Evolutionary conservation across 1,140 invertebrate species (phyloP).

Genomic region (Neuroterus valhalla): DNA sequence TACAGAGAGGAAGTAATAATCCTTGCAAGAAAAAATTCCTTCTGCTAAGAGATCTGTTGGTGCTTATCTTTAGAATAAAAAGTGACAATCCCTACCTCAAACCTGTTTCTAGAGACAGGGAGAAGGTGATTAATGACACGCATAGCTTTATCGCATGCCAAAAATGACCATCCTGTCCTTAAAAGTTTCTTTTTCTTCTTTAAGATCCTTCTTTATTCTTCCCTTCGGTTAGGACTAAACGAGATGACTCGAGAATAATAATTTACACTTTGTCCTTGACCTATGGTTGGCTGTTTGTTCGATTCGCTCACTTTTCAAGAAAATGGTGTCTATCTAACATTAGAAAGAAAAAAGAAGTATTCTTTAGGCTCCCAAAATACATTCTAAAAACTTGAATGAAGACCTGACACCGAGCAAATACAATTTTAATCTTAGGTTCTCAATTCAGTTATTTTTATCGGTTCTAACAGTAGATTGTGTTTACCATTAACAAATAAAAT

Average conservation of each 20-base stretch:
- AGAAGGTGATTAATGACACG: conserved; percentile 21
- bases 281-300: not conserved
- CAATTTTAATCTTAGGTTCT: too few relatives aligned
- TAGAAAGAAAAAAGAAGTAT: too few relatives aligned
- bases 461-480: too few relatives aligned
- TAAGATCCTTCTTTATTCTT: not conserved
- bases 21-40: not conserved
- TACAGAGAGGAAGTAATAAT: too few relatives aligned
- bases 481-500: too few relatives aligned
- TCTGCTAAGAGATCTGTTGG: not conserved
- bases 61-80: not conserved
- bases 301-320: not conserved
- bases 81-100: not conserved
- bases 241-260: conserved; percentile 10
- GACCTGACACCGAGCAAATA: too few relatives aligned
- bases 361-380: too few relatives aligned
- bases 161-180: conserved; percentile 9
- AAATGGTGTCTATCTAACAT: too few relatives aligned
- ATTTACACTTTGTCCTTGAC: conserved; percentile 15
- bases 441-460: too few relatives aligned
- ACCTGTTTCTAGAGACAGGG: conserved; percentile 16
- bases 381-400: too few relatives aligned
- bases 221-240: not conserved
- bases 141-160: conserved; percentile 25
- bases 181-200: not conserved